Evolutionary conservation across 2,888 invertebrate species (phyloP).

Genomic region (Norana najaformis): DNA sequence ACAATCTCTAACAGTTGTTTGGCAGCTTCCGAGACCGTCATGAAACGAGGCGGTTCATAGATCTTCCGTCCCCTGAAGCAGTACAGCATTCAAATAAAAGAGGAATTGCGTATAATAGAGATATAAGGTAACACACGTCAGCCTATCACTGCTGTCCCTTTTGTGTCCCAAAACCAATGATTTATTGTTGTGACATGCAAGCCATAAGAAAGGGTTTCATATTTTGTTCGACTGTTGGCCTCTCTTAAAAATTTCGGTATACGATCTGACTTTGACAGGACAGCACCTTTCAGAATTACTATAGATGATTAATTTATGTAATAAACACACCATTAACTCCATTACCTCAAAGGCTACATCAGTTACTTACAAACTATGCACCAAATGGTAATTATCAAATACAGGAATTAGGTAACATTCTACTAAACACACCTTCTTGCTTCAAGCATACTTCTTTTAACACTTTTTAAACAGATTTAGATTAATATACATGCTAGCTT

Average conservation of each 20-base stretch:
- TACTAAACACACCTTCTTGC: not conserved
- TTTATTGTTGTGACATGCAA: not conserved
- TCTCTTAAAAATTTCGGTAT: not conserved
- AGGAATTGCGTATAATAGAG: not conserved
- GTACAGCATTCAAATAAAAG: not conserved
- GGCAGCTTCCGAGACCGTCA: conserved; percentile 86
- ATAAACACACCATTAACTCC: not conserved
- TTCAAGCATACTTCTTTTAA: not conserved
- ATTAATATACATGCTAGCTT: too few relatives aligned
- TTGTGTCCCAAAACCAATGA: not conserved
- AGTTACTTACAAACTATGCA: not conserved
- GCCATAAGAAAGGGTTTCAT: not conserved
- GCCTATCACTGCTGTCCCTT: not conserved
- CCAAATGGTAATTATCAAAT: not conserved
- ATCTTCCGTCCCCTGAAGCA: conserved; percentile 74
- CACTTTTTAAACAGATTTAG: not conserved
- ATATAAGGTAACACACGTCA: not conserved
- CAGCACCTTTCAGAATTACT: not conserved
- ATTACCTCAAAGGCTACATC: not conserved
- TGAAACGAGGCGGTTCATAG: conserved; percentile 89
- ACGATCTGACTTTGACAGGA: not conserved
- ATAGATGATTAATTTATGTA: not conserved
- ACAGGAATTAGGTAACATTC: not conserved
- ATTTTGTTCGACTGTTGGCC: not conserved
- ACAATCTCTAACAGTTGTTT: conserved; percentile 80